Base-by-base conservation (phyloP, 2,797 vertebrate genomes). In the Ctenosaura bakeri region DNA sequence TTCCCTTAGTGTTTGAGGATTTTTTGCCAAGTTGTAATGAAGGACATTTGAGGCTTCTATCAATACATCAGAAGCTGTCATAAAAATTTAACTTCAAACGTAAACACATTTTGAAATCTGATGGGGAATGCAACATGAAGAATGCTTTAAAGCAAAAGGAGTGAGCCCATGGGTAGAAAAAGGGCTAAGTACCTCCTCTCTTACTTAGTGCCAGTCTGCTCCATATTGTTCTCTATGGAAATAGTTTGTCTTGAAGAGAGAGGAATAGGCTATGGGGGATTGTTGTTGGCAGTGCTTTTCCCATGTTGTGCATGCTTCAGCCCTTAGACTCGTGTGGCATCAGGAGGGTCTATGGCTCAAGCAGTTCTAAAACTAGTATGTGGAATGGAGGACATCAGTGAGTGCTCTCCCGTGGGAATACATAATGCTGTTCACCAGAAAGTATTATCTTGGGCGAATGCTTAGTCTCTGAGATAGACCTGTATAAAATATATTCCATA, bases 401-500 rank as follows among this genome's bases (percentile, higher is more conserved):
- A 90, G 79, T 71, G 1, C 50, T 82, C 74, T 87, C 22, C 74
- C 88, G 22, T 10, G 50, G 2, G 32, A 9, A 88, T 77, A 35
- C 24, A 22, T 91, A 38, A 13, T 42, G 50, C 87, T 89, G 88
- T 87, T 85, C 32, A 84, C 64, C 26, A 87, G 54, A 69, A 35
- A 1, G 42, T 77, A 56, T 77, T 92, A 0, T 50, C 91, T 78
- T 89, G 46, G 85, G 74, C 0, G 83, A 69, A 38, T 81, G 78
- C 35, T 46, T 69, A 82, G 85, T 1, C 2, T 6, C 38, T 86
- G 54, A 59, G 12, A 3, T 50, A 90, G 91, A 90, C 81, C 42
- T 93, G 78, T 90, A 22, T 62, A 91, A 92, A 64, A 52, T 88
- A 81, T 85, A 85, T 16, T 95, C 88, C 81, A 86, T 38, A 8